Percentiles rank a stretch among this genome's conserved stretches.
These are phyloP conservation scores for Limulus polyphemus DNA, from an alignment of 2,888 invertebrate genomes.

Conservation along the genomic window DNA sequence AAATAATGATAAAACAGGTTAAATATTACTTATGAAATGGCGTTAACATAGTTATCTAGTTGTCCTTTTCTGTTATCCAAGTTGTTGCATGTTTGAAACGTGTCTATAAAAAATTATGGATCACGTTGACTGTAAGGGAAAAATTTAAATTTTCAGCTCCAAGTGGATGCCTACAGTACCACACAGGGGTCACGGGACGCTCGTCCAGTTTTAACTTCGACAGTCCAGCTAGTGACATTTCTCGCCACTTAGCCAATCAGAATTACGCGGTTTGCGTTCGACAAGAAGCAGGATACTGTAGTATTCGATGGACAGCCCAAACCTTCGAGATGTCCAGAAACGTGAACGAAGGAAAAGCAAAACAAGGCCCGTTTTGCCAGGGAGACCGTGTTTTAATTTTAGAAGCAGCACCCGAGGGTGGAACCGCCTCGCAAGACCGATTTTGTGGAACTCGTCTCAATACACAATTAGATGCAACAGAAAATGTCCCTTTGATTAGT, in stretches of 20 bases:
- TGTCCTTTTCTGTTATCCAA: too few relatives aligned
- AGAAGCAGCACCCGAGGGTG: slow-evolving; percentile 9
- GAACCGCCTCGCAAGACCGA: slow-evolving; percentile 12
- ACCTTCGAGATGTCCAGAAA: slow-evolving; percentile 2
- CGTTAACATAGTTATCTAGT: too few relatives aligned
- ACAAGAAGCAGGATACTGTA: neutral
- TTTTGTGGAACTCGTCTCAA: slow-evolving; percentile 14
- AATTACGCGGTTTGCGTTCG: neutral
- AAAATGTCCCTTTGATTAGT: slow-evolving; percentile 21
- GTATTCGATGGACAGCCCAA: neutral
- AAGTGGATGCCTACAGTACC: slow-evolving; percentile 11
- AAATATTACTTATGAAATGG: too few relatives aligned
- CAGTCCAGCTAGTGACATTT: slow-evolving; percentile 38
- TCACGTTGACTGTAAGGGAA: neutral
- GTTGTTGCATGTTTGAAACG: too few relatives aligned
- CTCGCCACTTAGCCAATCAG: slow-evolving; percentile 1
- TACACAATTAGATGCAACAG: slow-evolving; percentile 5
- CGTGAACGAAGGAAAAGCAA: slow-evolving; percentile 5
- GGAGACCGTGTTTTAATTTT: slow-evolving; percentile 18
- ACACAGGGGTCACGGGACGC: slow-evolving; percentile 8
- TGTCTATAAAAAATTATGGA: too few relatives aligned
- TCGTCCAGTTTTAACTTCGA: slow-evolving; percentile 38
- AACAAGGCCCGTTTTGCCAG: slow-evolving; percentile 10
- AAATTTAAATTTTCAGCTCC: slow-evolving; percentile 5
- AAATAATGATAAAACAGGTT: too few relatives aligned